phyloP scores from a whole-genome alignment of 2,888 invertebrate genomes.

The Anthoptus insignis region DNA sequence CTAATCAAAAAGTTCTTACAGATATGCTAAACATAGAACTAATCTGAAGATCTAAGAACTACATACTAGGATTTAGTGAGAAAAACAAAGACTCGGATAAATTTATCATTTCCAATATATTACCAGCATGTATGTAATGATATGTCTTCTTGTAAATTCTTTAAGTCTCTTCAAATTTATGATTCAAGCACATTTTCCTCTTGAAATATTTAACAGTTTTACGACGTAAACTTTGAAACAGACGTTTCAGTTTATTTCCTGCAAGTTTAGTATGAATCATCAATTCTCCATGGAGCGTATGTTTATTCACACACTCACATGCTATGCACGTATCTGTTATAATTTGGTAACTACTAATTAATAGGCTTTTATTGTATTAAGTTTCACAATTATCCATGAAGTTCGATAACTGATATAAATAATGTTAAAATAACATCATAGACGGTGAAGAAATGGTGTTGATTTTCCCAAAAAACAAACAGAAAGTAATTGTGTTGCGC shows the following conservation, averaged over 20 bases:
- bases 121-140: not conserved
- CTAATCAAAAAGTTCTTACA: too few relatives aligned
- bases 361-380: not conserved
- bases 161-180: slow-evolving; percentile 1
- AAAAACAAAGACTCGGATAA: too few relatives aligned
- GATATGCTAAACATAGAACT: too few relatives aligned
- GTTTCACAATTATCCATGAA: not conserved
- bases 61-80: too few relatives aligned
- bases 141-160: not conserved
- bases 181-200: slow-evolving; percentile 15
- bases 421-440: not conserved
- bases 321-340: not conserved
- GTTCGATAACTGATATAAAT: not conserved
- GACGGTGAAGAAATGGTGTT: not conserved
- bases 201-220: slow-evolving; percentile 30
- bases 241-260: slow-evolving; percentile 30
- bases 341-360: not conserved
- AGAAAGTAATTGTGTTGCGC: not conserved
- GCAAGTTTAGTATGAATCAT: slow-evolving; percentile 34
- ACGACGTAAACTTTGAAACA: slow-evolving; percentile 32
- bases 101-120: too few relatives aligned
- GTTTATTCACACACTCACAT: slow-evolving; percentile 5
- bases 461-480: not conserved
- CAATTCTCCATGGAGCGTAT: slow-evolving; percentile 22
- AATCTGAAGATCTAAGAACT: too few relatives aligned